These are phyloP conservation scores for Latrodectus elegans DNA, from an alignment of 2,888 invertebrate genomes.

Conservation along the genomic window DNA sequence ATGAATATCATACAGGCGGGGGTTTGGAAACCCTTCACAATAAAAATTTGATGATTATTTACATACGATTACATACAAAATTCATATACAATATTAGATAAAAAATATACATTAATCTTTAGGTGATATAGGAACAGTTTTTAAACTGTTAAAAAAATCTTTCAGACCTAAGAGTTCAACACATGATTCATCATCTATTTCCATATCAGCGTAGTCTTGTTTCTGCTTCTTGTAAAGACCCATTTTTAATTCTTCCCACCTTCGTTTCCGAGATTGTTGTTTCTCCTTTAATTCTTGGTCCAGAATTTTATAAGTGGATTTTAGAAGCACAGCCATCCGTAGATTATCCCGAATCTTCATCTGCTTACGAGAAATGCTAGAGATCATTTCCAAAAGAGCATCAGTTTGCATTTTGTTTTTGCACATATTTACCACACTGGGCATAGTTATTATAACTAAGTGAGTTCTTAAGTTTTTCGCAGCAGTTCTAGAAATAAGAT, in stretches of 20 bases:
- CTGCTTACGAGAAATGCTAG: slow-evolving; percentile 44
- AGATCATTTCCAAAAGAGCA: slow-evolving; percentile 57
- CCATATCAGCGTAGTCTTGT: neutral
- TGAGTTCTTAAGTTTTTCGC: too few relatives aligned
- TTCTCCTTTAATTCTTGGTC: slow-evolving; percentile 53
- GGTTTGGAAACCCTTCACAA: slow-evolving; percentile 23
- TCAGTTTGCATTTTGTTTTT: slow-evolving; percentile 41
- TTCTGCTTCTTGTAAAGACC: neutral
- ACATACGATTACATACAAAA: neutral
- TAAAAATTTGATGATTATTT: slow-evolving; percentile 10
- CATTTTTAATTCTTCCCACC: slow-evolving; percentile 56
- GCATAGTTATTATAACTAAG: too few relatives aligned
- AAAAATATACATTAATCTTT: neutral
- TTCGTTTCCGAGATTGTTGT: slow-evolving; percentile 61
- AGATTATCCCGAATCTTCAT: slow-evolving; percentile 35
- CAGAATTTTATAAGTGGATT: slow-evolving; percentile 44
- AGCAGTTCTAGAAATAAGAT: too few relatives aligned
- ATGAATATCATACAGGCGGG: slow-evolving; percentile 31
- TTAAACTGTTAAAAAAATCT: slow-evolving; percentile 56
- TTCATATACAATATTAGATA: neutral
- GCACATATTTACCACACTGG: slow-evolving; percentile 24
- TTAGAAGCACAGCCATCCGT: slow-evolving; percentile 44
- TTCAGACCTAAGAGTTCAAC: slow-evolving; percentile 45
- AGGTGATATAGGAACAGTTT: slow-evolving; percentile 34
- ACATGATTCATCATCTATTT: slow-evolving; percentile 35